These are phyloP conservation scores for Oostethus manadensis DNA, from an alignment of 2,113 vertebrate species.

Conservation along the genomic window DNA sequence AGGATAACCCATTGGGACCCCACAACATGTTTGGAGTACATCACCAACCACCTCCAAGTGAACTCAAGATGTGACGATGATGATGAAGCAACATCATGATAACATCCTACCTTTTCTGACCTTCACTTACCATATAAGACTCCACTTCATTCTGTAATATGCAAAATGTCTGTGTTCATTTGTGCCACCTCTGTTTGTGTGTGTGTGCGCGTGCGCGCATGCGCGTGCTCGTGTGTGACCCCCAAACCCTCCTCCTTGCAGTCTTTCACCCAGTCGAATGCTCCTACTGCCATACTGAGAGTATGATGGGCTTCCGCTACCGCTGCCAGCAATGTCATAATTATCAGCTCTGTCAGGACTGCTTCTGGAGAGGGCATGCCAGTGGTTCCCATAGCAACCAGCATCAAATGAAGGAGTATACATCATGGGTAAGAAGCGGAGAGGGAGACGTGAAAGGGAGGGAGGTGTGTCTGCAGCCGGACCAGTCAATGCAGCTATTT, in stretches of 20 bases:
- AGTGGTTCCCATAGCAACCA: conserved; percentile 99
- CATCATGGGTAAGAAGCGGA: conserved; percentile 90
- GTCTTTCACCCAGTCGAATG: conserved; percentile 99
- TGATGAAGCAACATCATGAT: too few relatives aligned
- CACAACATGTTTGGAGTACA: background rate
- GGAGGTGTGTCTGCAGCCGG: conserved; percentile 48
- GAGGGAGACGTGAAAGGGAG: conserved; percentile 12
- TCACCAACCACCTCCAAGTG: conserved; percentile 10
- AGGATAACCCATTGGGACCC: conserved; percentile 26
- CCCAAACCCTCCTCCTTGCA: conserved; percentile 59
- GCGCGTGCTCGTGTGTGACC: conserved; percentile 18
- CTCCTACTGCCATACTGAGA: conserved; percentile 97
- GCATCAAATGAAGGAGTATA: conserved; percentile 99
- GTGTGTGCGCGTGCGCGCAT: background rate
- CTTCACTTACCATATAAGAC: conserved; percentile 25
- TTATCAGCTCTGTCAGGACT: conserved; percentile 99
- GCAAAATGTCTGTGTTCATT: conserved; percentile 34
- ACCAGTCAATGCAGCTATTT: conserved; percentile 46
- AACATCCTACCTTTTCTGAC: conserved; percentile 8
- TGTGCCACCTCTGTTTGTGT: conserved; percentile 26
- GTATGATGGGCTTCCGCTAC: conserved; percentile 99
- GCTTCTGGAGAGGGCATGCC: conserved; percentile 99
- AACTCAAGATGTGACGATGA: conserved; percentile 7
- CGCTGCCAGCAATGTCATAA: conserved; percentile 99
- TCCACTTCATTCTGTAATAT: conserved; percentile 17